Evolutionary conservation across 2,113 vertebrate species (phyloP).

Genomic region (Tragulus kanchil): DNA sequence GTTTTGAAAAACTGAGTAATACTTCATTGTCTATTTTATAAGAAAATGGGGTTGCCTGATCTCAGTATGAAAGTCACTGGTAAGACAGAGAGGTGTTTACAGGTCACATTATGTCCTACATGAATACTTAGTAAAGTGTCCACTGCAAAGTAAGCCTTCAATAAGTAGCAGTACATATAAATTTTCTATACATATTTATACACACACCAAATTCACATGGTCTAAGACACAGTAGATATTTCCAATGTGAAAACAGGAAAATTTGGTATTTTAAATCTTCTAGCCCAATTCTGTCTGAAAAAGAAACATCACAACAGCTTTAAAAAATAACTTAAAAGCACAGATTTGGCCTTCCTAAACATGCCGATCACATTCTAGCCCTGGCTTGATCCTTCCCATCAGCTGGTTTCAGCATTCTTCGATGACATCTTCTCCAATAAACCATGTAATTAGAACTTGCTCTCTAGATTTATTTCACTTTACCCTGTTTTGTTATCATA

Average conservation of each 20-base stretch:
- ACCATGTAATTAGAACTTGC: background rate
- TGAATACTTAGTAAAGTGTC: background rate
- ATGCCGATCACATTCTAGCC: background rate
- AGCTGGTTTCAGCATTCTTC: background rate
- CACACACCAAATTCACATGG: background rate
- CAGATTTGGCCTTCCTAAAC: too few relatives aligned
- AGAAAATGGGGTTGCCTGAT: background rate
- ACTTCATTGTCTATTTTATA: background rate
- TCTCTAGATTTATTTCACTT: background rate
- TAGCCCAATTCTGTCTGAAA: conserved; percentile 40
- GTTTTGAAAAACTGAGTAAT: background rate
- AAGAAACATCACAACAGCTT: conserved; percentile 28
- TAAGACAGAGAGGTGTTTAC: background rate
- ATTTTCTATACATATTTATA: background rate
- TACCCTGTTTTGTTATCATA: background rate
- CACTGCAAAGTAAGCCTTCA: conserved; percentile 13
- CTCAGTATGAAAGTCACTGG: background rate
- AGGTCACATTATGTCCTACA: background rate
- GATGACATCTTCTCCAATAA: background rate
- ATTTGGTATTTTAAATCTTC: background rate
- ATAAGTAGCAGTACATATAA: background rate
- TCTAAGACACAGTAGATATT: background rate
- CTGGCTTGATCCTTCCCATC: background rate
- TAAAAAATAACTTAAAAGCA: too few relatives aligned
- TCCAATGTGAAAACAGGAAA: conserved; percentile 18